These are phyloP conservation scores for Callopanchax toddi DNA, from an alignment of 2,113 vertebrate species.

Conservation along the genomic window DNA sequence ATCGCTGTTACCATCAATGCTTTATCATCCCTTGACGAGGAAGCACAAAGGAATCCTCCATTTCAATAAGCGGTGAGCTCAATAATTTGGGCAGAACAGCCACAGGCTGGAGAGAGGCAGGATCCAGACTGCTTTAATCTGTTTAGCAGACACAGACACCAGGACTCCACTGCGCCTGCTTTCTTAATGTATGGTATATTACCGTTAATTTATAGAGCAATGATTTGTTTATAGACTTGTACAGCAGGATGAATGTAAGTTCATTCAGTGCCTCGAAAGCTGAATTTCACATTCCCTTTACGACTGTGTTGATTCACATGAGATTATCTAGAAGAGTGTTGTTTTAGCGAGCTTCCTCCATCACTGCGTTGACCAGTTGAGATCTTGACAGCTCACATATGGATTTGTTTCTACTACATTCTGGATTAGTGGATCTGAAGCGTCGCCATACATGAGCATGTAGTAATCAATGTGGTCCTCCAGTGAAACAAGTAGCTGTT, in stretches of 20 bases:
- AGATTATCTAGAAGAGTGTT: neutral
- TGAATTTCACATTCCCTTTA: neutral
- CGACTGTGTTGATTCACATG: neutral
- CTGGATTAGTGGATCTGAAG: neutral
- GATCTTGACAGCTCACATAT: too few species aligned
- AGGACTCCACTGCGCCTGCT: slow-evolving; percentile 26
- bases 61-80: slow-evolving; percentile 57
- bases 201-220: slow-evolving; percentile 19
- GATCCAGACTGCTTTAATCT: slow-evolving; percentile 67
- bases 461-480: too few species aligned
- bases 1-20: slow-evolving; percentile 55
- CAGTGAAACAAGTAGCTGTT: too few species aligned
- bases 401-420: too few species aligned
- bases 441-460: neutral
- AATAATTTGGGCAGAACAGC: slow-evolving; percentile 54
- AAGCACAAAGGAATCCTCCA: slow-evolving; percentile 59
- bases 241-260: slow-evolving; percentile 7
- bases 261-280: neutral
- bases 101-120: slow-evolving; percentile 38
- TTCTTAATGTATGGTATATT: slow-evolving; percentile 6
- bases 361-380: neutral
- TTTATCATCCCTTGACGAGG: slow-evolving; percentile 63
- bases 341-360: neutral
- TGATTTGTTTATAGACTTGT: slow-evolving; percentile 13
- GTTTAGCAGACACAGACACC: slow-evolving; percentile 59